Conservation (phyloP, 2,888 invertebrate genomes). For the Camponotus fellah region DNA sequence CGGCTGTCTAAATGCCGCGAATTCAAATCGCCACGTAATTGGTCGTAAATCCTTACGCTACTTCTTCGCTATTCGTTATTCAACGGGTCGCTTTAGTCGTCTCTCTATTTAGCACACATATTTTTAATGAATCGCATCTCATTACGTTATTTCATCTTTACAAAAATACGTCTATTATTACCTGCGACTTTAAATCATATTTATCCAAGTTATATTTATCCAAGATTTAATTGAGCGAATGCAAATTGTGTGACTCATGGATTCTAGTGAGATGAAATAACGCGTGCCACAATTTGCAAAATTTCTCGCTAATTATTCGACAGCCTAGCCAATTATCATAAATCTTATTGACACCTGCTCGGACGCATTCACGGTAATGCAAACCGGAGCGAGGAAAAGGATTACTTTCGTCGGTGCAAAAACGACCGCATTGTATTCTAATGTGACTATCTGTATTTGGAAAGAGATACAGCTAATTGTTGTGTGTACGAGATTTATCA, state of each 20-base stretch:
- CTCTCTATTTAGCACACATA: not conserved
- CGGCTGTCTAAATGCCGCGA: constrained; percentile 49
- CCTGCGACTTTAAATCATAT: not conserved
- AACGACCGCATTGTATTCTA: constrained; percentile 58
- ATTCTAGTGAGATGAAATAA: constrained; percentile 17
- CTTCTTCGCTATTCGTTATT: constrained; percentile 37
- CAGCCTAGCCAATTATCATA: constrained; percentile 67
- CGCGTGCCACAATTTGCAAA: constrained; percentile 50
- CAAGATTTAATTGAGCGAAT: constrained; percentile 32
- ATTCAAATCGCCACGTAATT: constrained; percentile 53
- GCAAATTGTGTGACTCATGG: constrained; percentile 38
- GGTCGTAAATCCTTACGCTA: constrained; percentile 39
- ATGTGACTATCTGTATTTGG: constrained; percentile 38
- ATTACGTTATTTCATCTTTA: constrained; percentile 14
- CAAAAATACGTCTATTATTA: constrained; percentile 1
- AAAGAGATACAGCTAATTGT: constrained; percentile 1
- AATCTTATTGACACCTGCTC: constrained; percentile 73
- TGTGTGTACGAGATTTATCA: constrained; percentile 11
- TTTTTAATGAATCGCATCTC: constrained; percentile 4
- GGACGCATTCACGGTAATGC: constrained; percentile 49
- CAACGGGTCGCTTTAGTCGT: not conserved
- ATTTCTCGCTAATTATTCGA: constrained; percentile 73
- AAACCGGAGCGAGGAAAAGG: constrained; percentile 54
- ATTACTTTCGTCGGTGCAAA: constrained; percentile 66
- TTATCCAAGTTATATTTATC: constrained; percentile 18